Evolutionary conservation across 2,888 invertebrate genomes (phyloP).

Genomic region (Teleiodes luculella): DNA sequence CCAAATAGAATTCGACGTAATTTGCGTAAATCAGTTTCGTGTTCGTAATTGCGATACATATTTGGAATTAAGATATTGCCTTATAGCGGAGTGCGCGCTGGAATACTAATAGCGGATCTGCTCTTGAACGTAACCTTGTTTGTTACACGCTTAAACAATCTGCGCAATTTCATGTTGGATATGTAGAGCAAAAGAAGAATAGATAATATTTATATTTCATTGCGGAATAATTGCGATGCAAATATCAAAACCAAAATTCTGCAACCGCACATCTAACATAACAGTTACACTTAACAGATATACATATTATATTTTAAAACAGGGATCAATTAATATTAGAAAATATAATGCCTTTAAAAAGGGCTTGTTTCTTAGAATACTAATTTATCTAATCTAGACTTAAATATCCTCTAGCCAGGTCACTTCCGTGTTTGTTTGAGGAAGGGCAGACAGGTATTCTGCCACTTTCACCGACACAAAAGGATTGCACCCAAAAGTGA

Average conservation of each 20-base stretch:
- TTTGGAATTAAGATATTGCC: slow-evolving; percentile 11
- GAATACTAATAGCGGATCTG: slow-evolving; percentile 13
- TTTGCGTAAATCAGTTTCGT: slow-evolving; percentile 3
- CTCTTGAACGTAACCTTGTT: slow-evolving; percentile 19
- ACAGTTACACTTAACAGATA: no score
- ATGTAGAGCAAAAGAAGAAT: slow-evolving; percentile 4
- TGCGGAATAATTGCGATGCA: neutral
- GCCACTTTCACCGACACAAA: neutral
- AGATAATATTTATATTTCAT: neutral
- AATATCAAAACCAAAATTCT: no score
- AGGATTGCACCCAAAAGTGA: neutral
- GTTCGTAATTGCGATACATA: neutral
- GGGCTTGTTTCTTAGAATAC: no score
- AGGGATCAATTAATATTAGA: no score
- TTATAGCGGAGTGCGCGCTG: slow-evolving; percentile 4
- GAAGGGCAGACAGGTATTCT: no score
- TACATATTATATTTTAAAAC: no score
- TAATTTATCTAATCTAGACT: no score
- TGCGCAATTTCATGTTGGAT: neutral
- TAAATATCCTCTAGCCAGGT: no score
- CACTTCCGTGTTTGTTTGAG: no score
- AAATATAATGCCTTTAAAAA: no score
- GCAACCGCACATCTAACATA: no score
- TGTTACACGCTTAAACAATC: slow-evolving; percentile 1
- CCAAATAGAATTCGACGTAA: neutral